phyloP scores from a whole-genome alignment of 2,113 vertebrate genomes.

The Microcebus lehilahytsara region DNA sequence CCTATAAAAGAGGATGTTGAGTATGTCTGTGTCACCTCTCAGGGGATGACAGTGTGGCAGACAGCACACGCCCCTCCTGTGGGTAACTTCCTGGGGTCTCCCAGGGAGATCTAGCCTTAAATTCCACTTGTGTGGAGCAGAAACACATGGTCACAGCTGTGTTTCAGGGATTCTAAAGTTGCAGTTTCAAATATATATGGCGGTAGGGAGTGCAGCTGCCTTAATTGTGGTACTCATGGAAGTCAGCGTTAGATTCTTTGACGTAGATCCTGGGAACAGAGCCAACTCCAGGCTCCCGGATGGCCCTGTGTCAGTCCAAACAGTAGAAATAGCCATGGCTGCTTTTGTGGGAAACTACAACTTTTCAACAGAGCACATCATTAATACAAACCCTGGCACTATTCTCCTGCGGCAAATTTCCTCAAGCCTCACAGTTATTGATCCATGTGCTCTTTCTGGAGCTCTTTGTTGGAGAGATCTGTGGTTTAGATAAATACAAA shows the following conservation, averaged over 20 bases:
- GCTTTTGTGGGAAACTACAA: background rate
- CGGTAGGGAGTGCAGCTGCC: background rate
- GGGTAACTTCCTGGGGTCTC: background rate
- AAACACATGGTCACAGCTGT: constrained; percentile 23
- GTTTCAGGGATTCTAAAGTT: background rate
- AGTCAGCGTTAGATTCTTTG: background rate
- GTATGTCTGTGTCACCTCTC: background rate
- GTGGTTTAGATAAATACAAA: background rate
- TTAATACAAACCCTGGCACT: background rate
- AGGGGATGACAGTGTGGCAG: background rate
- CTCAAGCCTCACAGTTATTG: background rate
- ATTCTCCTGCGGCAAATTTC: background rate
- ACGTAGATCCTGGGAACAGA: background rate
- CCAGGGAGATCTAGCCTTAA: background rate
- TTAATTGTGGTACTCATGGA: background rate
- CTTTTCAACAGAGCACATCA: background rate
- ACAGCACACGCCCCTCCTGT: background rate
- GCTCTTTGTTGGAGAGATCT: background rate
- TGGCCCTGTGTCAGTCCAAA: background rate
- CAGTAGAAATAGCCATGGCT: background rate
- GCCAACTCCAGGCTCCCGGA: background rate
- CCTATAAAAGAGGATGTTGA: background rate
- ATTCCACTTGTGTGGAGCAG: background rate
- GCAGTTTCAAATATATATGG: background rate
- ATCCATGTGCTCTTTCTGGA: background rate